Base-by-base conservation (phyloP, 2,888 invertebrate species). In the Temnothorax unifasciatus region DNA sequence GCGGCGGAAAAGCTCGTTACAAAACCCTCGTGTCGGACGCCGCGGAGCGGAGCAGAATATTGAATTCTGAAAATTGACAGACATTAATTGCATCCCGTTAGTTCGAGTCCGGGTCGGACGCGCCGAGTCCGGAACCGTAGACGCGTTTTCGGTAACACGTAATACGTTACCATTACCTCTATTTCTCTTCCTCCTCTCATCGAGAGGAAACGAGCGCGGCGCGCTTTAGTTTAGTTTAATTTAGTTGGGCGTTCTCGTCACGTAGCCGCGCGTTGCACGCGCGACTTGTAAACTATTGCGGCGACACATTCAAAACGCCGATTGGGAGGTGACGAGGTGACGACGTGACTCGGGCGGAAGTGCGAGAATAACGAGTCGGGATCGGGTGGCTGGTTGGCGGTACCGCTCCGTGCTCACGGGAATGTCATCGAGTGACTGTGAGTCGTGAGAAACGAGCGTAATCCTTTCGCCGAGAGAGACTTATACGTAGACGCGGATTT, bases 61-160 rank as follows among this genome's bases (percentile, higher is more conserved):
- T 79, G 79, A 79, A 79, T 79, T 71, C 79, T 79, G 79, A 79
- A 71, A 81, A 81, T 81, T 81, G 79, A 81, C 79, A 81, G 71
- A 79, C 71, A 79, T 79, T 81, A 81, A 81, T 81, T 81, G 79
- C 71, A 81, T 81, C 71, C 69, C 71, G 71, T 81, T 81, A 81
- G 79, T 81, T 79, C 59, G 69, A 79, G 79, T 79, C 57, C 57
- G 57, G 68, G 57, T 79, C 59, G 71, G 59, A 77, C 66, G 79
- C 59, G 38, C 34, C 47, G 69, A 71, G 69, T 57, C 69, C 68
- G 15, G 47, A 21, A 8, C 71, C 47, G 38, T 59, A 71, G 79
- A 71, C 38, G 79, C 79, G 59, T 81, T 81, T 81, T 81, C 79
- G 71, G 71, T 69, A 79, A 29, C 79, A 69, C 69, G 69, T 79